Evolutionary conservation across 92 coral and sea anemone genomes (phyloP).

Genomic region (Diadumene lineata): DNA sequence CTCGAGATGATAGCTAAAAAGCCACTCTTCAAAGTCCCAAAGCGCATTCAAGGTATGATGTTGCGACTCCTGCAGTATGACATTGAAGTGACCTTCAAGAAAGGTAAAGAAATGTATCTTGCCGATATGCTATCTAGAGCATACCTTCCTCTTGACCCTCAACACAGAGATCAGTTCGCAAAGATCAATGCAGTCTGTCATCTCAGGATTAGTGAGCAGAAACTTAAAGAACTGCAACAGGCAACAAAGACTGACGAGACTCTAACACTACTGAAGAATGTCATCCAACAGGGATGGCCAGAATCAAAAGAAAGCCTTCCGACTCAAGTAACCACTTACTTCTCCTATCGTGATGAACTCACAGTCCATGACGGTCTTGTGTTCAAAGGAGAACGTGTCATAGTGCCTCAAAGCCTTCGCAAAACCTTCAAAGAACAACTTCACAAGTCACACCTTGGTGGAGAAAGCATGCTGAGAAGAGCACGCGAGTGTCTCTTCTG

Average conservation of each 20-base stretch:
- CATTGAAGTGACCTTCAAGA: constrained; percentile 38
- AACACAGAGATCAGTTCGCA: constrained; percentile 34
- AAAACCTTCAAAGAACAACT: constrained; percentile 29
- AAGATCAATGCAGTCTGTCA: constrained; percentile 43
- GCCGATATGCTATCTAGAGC: constrained; percentile 56
- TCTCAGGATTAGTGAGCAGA: constrained; percentile 42
- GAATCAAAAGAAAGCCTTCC: constrained; percentile 37
- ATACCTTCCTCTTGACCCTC: constrained; percentile 30
- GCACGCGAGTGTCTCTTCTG: constrained; percentile 52
- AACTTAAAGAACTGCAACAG: constrained; percentile 28
- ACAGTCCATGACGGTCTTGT: constrained; percentile 49
- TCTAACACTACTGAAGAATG: constrained; percentile 39
- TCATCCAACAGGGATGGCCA: constrained; percentile 48
- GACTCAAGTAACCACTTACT: constrained; percentile 32
- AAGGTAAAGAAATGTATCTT: constrained; percentile 40
- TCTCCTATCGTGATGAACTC: constrained; percentile 34
- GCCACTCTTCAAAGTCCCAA: constrained; percentile 16
- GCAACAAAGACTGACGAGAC: constrained; percentile 44
- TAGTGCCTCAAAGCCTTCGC: constrained; percentile 30
- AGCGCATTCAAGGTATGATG: constrained; percentile 49
- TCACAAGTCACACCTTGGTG: constrained; percentile 36
- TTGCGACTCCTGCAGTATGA: constrained; percentile 47
- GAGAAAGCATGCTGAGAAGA: constrained; percentile 41
- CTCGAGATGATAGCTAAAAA: not conserved
- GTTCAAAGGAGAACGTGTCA: constrained; percentile 48